Conservation (phyloP, 2,113 vertebrate genomes). For the Nibea albiflora region DNA sequence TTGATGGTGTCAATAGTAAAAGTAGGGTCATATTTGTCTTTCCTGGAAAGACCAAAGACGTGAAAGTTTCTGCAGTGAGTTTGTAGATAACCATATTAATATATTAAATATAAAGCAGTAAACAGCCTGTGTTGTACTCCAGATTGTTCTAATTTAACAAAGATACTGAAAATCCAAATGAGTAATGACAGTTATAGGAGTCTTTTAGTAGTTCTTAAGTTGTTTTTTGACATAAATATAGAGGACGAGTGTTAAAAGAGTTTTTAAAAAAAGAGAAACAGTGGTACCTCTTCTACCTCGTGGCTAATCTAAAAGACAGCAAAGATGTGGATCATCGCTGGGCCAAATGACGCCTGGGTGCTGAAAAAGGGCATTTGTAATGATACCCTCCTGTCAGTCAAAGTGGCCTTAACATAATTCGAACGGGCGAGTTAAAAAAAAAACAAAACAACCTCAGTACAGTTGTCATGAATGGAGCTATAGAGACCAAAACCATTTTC, state of each 20-base stretch:
- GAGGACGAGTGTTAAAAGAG: background rate
- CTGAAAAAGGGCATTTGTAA: too few relatives aligned
- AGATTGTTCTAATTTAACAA: background rate
- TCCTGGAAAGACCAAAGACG: slow-evolving; percentile 7
- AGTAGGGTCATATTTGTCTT: background rate
- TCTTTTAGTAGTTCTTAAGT: background rate
- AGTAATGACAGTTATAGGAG: slow-evolving; percentile 22
- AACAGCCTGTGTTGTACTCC: background rate
- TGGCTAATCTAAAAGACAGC: too few relatives aligned
- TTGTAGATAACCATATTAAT: background rate
- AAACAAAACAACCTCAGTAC: too few relatives aligned
- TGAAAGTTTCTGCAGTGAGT: background rate
- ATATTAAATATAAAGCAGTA: background rate
- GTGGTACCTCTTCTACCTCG: too few relatives aligned
- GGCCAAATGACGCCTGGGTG: too few relatives aligned
- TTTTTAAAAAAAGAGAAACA: background rate
- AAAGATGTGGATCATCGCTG: too few relatives aligned
- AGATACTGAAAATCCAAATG: background rate
- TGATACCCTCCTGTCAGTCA: too few relatives aligned
- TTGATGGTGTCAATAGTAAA: slow-evolving; percentile 24
- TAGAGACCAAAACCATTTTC: too few relatives aligned
- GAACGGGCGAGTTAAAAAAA: too few relatives aligned
- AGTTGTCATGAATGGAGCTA: too few relatives aligned
- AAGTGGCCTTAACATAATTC: too few relatives aligned
- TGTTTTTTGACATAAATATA: background rate